A percentile compares a stretch with the other conserved stretches of the same genome.
phyloP scores from a whole-genome alignment of 2,113 vertebrate species.

The Melanocharis versteri region DNA sequence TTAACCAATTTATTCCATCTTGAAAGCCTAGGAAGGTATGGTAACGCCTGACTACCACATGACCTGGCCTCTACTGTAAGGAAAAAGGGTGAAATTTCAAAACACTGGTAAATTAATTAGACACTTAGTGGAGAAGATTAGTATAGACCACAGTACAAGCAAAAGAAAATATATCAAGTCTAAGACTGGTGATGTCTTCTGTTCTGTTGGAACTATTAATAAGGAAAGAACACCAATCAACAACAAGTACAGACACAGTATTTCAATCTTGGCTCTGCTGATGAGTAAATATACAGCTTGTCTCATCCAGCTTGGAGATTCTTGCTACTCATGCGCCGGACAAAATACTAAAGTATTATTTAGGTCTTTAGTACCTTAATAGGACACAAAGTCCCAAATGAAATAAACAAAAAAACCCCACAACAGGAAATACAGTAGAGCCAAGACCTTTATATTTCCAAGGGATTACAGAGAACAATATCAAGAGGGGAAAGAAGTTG shows the following conservation, averaged over 20 bases:
- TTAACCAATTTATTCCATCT: constrained; percentile 10
- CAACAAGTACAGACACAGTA: background rate
- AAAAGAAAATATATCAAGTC: background rate
- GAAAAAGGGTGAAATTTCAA: background rate
- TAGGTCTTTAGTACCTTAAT: background rate
- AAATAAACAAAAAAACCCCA: background rate
- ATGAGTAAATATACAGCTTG: background rate
- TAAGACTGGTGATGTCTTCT: background rate
- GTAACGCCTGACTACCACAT: background rate
- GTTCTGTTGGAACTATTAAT: background rate
- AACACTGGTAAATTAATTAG: background rate
- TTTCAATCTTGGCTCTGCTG: background rate
- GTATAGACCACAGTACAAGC: background rate
- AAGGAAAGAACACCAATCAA: background rate
- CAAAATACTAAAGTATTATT: background rate
- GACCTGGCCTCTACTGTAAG: background rate
- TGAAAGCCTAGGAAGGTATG: background rate
- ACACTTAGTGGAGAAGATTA: background rate
- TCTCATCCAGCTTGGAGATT: background rate
- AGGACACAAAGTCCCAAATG: background rate
- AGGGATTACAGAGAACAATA: background rate
- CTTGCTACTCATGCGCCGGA: background rate
- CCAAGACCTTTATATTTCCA: background rate
- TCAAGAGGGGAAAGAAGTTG: background rate
- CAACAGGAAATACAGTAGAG: background rate